phyloP scores from a whole-genome alignment of 2,797 vertebrate genomes.

The Sandelia bainsii region DNA sequence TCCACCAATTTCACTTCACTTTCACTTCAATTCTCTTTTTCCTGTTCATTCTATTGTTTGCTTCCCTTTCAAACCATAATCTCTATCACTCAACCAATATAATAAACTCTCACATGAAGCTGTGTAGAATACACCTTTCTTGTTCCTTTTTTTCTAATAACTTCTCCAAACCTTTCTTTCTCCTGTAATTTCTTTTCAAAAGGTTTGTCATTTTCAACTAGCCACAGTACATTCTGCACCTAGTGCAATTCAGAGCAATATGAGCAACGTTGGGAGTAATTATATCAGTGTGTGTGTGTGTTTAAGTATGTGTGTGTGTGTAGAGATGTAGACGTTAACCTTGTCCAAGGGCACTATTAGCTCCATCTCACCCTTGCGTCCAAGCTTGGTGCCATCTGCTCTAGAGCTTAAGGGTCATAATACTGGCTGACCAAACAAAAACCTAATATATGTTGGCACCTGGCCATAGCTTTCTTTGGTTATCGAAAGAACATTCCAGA shows the following conservation, averaged over 20 bases:
- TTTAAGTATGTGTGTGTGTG: conserved; percentile 13
- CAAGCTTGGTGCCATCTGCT: conserved; percentile 75
- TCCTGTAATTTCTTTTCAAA: conserved; percentile 10
- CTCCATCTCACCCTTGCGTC: conserved; percentile 67
- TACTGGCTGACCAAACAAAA: conserved; percentile 68
- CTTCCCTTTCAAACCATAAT: conserved; percentile 35
- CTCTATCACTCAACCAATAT: neutral
- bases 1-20: conserved; percentile 10
- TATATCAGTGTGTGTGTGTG: conserved; percentile 34
- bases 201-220: conserved; percentile 10
- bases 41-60: conserved; percentile 30
- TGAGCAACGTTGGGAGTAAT: conserved; percentile 45
- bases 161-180: conserved; percentile 3
- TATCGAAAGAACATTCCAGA: conserved; percentile 47
- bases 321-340: conserved; percentile 60
- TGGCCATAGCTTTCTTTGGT: conserved; percentile 43
- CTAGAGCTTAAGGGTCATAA: conserved; percentile 59
- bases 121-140: conserved; percentile 1
- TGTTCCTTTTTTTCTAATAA: neutral
- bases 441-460: conserved; percentile 64
- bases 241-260: conserved; percentile 48
- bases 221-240: conserved; percentile 37
- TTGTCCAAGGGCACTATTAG: conserved; percentile 74
- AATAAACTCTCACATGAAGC: conserved; percentile 6
- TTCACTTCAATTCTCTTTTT: conserved; percentile 12